Evolutionary conservation across 2,797 vertebrate species (phyloP), one percentile per base, ranked within the genome.

Genomic region (Synaphobranchus kaupii): DNA sequence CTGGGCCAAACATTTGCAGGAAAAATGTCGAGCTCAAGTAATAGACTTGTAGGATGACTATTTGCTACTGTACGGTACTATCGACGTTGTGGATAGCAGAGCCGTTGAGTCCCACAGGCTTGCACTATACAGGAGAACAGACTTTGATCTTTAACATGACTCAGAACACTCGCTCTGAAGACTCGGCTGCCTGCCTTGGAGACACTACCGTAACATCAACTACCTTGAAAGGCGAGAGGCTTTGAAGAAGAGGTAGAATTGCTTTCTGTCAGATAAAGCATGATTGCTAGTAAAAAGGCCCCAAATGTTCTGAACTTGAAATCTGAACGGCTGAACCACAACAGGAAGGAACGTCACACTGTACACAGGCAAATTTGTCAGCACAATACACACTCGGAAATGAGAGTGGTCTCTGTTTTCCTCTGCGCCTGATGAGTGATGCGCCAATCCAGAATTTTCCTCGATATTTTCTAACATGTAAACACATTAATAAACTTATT

Each of bases 121-220:
- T 15, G 44, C 12, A 39, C 68, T 31, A 68, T 66, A 84, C 48
- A 83, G 39, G 84, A 71, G 44, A 56, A 84, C 6, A 54, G 68
- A 28, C 89, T 88, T 90, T 91, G 85, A 88, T 91, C 90, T 87
- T 22, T 28, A 20, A 47, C 56, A 34, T 83, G 86, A 84, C 73
- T 47, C 68, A 73, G 87, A 87, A 63, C 50, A 84, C 17, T 15
- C 34, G 20, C 48, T 81, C 73, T 86, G 28, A 88, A 28, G 82
- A 86, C 54, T 15, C 81, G 47, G 39, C 84, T 34, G 83, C 63
- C 86, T 87, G 87, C 87, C 82, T n/a, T 31, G 34, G 81, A 86
- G 47, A 88, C 76, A 66, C 73, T 54, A 83, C 66, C 39, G 47
- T 47, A 34, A 22, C 76, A 82, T 15, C 28, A 22, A 78, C 48